Base-by-base conservation (phyloP, 2,113 vertebrate species). In the Lagopus leucura region DNA sequence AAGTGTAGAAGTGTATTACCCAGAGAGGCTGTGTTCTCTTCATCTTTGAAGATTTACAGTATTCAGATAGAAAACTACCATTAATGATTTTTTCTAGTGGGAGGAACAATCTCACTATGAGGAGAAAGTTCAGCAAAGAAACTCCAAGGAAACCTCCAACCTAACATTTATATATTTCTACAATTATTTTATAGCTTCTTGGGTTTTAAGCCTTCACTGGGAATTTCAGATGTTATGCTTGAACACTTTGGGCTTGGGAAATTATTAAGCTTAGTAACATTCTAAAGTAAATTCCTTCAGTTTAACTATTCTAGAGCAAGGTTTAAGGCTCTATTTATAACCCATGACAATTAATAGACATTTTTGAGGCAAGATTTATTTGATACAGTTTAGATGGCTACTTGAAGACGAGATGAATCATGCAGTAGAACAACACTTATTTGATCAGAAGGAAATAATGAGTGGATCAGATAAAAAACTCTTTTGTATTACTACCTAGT, bases 121-220 rank as follows among this genome's bases (percentile, higher is more conserved):
- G 9, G 11, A 70, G 40, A 61, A 67, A 2, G 2, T 71, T 74
- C n/a, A 52, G 6, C 27, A 16, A 4, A 11, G 3, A 27, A n/a
- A 16, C 19, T 78, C 5, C 16, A 54, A 34, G 72, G 0, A 6
- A 34, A 78, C 3, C 6, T 73, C 28, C 10, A 16, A 74, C 17
- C 3, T 83, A 47, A 65, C 0, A 47, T 45, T 80, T 77, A 20
- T 40, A 8, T 2, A 6, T 8, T 24, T 80, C 79, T 73, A 5
- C 7, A 47, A 27, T n/a, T 52, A 1, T 38, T 61, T 54, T 52
- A 40, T 20, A 52, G 6, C 10, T 69, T 32, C 22, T 74, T 36
- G 9, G 14, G 14, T 7, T 1, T 2, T 11, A 11, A 72, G 22
- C 5, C 48, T 70, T 5, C 10, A 10, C 0, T 27, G 5, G 14